Evolutionary conservation across 2,888 invertebrate genomes (phyloP), one percentile per base, ranked within the genome.

Genomic region (Sthenelais limicola): DNA sequence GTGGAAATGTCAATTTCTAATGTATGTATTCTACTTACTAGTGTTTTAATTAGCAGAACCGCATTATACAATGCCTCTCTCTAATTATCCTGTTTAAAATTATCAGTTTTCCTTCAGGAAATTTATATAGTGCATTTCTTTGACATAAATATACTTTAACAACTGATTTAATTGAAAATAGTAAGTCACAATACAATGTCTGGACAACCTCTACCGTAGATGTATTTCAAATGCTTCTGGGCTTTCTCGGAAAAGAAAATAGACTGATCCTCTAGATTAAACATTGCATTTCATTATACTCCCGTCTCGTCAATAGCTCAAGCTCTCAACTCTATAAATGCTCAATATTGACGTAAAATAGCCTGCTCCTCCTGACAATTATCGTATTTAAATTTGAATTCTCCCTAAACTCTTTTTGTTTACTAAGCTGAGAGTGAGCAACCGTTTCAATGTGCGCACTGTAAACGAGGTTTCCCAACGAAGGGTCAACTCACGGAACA

Each of bases 371-470:
- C 18, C 18, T 43, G 43, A 12, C 18, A 12, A 12, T 43, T 43
- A 12, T 12, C 9, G 9, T 12, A 12, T 43, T 43, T 43, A 18
- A 18, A 43, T 9, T 18, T 12, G 18, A 12, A 43, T 43, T 43
- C 18, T 12, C 43, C 9, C 18, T 12, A 12, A 18, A 43, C 9
- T 12, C 18, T 12, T 43, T 43, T 18, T 43, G 12, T 43, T 43
- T 43, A 35, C 24, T 33, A 35, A 62, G 62, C 62, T 21, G 62
- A 62, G 9, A 35, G 24, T 12, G 62, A 62, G 21, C 35, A 62
- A 43, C 62, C 62, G 1, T 62, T 62, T 21, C 21, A 62, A 9
- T 62, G 62, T 38, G 62, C 24, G 26, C 35, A 62, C 24, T 62
- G 62, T 18, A 28, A 62, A 9, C 35, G 43, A 24, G 7, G 62